Evolutionary conservation across 2,888 invertebrate genomes (phyloP).

Genomic region (Folsomia candida): DNA sequence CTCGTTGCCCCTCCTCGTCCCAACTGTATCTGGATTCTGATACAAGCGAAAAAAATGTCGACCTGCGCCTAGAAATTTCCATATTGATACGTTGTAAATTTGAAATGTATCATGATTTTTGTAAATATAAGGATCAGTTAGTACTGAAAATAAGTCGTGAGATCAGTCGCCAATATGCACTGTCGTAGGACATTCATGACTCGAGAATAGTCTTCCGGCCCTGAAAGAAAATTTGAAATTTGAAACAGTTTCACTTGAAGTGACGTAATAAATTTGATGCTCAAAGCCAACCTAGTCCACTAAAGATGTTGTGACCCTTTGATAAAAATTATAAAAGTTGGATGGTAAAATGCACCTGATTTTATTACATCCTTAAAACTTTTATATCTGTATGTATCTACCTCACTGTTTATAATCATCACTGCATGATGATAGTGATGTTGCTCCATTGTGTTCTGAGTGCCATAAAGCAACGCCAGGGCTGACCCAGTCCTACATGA

Average conservation of each 20-base stretch:
- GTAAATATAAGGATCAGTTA: too few relatives aligned
- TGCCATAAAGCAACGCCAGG: slow-evolving; percentile 58
- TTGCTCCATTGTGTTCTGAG: slow-evolving; percentile 65
- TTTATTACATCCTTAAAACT: background rate
- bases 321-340: too few relatives aligned
- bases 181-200: slow-evolving; percentile 59
- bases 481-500: slow-evolving; percentile 57
- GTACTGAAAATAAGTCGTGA: slow-evolving; percentile 60
- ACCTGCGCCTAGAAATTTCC: slow-evolving; percentile 53
- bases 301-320: slow-evolving; percentile 59
- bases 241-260: too few relatives aligned
- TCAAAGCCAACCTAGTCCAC: too few relatives aligned
- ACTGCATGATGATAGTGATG: slow-evolving; percentile 66
- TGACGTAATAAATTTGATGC: too few relatives aligned
- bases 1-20: slow-evolving; percentile 55
- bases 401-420: slow-evolving; percentile 61
- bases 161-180: slow-evolving; percentile 59
- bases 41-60: slow-evolving; percentile 57
- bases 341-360: too few relatives aligned
- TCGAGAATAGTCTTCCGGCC: slow-evolving; percentile 57
- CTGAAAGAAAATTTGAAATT: too few relatives aligned
- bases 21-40: slow-evolving; percentile 55
- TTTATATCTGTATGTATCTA: slow-evolving; percentile 49
- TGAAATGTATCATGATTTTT: too few relatives aligned
- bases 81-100: background rate